phyloP scores from a whole-genome alignment of 2,113 vertebrate genomes.

The Salvator merianae region DNA sequence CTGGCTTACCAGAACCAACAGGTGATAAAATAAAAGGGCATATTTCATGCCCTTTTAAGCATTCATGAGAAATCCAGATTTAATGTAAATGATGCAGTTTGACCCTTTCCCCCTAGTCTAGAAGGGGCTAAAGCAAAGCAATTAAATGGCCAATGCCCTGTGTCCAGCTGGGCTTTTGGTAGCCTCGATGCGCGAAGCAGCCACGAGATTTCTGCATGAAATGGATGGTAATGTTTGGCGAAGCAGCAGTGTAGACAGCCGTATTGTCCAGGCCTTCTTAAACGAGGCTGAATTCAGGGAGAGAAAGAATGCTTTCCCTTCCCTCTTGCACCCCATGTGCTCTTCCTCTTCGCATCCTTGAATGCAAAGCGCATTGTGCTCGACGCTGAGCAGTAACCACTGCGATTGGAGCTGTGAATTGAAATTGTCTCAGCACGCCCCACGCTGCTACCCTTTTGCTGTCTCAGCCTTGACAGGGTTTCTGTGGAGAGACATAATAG shows the following conservation, averaged over 20 bases:
- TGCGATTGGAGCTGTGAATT: constrained; percentile 21
- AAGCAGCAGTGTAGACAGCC: neutral
- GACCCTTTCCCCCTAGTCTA: neutral
- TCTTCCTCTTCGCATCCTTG: constrained; percentile 40
- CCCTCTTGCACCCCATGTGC: neutral
- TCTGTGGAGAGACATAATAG: constrained; percentile 5
- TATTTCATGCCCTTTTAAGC: neutral
- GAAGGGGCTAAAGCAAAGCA: neutral
- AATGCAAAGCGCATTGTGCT: constrained; percentile 38
- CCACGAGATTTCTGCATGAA: neutral
- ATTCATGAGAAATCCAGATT: neutral
- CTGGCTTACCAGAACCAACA: no score
- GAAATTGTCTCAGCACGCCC: constrained; percentile 26
- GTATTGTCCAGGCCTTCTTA: neutral
- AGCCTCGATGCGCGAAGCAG: neutral
- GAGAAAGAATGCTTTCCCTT: neutral
- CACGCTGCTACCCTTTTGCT: constrained; percentile 32
- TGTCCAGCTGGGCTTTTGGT: neutral
- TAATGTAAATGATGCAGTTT: neutral
- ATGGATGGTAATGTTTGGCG: neutral
- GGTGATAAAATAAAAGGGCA: neutral
- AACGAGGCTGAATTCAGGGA: neutral
- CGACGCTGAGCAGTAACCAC: constrained; percentile 6
- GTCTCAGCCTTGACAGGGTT: neutral
- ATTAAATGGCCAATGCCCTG: neutral